These are phyloP conservation scores for Heterodera filipjevi DNA, from an alignment of 2,888 invertebrate genomes.

Conservation along the genomic window DNA sequence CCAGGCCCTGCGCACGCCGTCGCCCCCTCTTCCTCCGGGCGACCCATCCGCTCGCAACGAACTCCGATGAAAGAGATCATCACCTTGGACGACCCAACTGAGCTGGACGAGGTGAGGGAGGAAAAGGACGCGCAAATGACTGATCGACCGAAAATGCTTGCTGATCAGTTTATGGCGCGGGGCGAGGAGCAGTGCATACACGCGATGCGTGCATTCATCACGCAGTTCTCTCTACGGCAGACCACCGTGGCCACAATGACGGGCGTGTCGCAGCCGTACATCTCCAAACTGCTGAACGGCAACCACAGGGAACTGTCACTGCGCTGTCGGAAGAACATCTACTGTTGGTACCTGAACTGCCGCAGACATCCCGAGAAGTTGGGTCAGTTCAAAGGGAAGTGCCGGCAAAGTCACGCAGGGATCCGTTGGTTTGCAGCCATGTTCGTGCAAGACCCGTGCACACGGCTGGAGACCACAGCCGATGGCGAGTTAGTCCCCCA, in stretches of 20 bases:
- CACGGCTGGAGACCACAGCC: conserved; percentile 52
- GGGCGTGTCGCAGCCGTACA: conserved; percentile 68
- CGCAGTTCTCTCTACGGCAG: conserved; percentile 68
- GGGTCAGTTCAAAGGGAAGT: conserved; percentile 16
- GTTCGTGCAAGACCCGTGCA: conserved; percentile 50
- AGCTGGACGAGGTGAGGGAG: conserved; percentile 50
- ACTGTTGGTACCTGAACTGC: conserved; percentile 68
- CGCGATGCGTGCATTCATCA: conserved; percentile 68
- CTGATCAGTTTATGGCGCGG: conserved; percentile 36
- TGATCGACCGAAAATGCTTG: background rate
- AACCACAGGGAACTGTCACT: conserved; percentile 69
- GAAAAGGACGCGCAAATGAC: no score
- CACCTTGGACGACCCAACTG: conserved; percentile 57
- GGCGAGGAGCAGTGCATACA: conserved; percentile 66
- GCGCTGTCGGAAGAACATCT: conserved; percentile 68
- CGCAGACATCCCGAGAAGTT: conserved; percentile 66
- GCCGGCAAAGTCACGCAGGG: no score
- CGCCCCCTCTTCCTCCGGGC: background rate
- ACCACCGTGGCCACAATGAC: conserved; percentile 69
- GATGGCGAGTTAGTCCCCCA: conserved; percentile 64
- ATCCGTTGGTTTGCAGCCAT: conserved; percentile 52
- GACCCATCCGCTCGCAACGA: conserved; percentile 46
- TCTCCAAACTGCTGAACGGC: conserved; percentile 69
- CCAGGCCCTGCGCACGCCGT: background rate
- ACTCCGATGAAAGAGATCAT: conserved; percentile 62